phyloP scores from a whole-genome alignment of 2,113 vertebrate species.

The Cyrtonyx montezumae region DNA sequence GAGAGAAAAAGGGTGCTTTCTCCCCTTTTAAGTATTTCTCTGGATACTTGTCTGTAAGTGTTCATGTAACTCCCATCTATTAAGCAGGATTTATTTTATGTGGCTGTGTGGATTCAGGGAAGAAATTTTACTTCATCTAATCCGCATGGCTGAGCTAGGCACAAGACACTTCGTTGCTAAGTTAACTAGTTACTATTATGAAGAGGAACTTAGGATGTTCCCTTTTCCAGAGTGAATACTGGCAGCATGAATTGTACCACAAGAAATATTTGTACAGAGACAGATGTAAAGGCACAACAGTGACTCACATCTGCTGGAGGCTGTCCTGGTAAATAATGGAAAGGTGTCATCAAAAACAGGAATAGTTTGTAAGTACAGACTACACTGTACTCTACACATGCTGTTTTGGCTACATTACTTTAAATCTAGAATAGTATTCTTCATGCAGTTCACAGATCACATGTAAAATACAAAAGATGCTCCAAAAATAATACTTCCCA shows the following conservation, averaged over 20 bases:
- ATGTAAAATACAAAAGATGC: background rate
- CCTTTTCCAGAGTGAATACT: background rate
- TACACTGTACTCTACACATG: background rate
- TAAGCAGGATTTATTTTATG: background rate
- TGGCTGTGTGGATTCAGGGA: background rate
- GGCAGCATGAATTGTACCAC: accelerated
- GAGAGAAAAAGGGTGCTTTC: background rate
- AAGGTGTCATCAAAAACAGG: background rate
- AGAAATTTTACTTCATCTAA: background rate
- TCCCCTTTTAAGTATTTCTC: background rate
- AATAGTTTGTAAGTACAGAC: background rate
- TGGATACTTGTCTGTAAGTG: accelerated
- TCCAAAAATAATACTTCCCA: background rate
- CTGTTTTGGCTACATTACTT: background rate
- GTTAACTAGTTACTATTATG: background rate
- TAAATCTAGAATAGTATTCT: background rate
- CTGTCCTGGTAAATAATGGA: background rate
- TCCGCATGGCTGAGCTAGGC: background rate
- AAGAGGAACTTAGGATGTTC: background rate
- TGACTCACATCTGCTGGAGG: background rate
- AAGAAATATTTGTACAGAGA: background rate
- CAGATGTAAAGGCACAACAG: background rate
- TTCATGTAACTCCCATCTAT: background rate
- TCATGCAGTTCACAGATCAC: background rate
- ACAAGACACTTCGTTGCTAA: background rate